Conservation (phyloP, 2,888 invertebrate species). For the Aspidapion aeneum region DNA sequence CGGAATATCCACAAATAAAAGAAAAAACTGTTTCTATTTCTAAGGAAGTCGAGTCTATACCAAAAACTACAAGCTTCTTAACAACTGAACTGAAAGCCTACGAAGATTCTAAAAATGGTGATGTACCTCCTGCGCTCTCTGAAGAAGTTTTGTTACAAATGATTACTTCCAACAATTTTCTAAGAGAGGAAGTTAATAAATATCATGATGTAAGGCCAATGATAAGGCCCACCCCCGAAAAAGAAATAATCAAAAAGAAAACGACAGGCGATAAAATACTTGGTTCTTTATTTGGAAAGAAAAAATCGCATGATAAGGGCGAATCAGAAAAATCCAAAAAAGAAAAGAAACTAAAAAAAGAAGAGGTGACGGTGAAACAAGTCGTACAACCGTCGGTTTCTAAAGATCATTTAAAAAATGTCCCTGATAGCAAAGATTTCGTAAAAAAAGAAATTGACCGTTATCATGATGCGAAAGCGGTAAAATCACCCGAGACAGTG, state of each 20-base stretch:
- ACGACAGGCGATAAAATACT: conserved; percentile 25
- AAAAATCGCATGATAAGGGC: conserved; percentile 32
- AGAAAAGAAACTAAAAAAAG: conserved; percentile 23
- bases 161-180: conserved; percentile 31
- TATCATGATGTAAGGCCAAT: conserved; percentile 29
- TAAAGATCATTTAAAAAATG: conserved; percentile 18
- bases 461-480: conserved; percentile 32
- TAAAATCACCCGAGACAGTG: conserved; percentile 5
- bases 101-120: conserved; percentile 22
- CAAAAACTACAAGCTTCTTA: conserved; percentile 28
- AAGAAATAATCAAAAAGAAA: conserved; percentile 23
- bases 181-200: conserved; percentile 32
- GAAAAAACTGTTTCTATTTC: background rate
- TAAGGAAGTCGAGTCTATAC: conserved; percentile 18
- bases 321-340: conserved; percentile 18
- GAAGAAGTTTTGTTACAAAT: conserved; percentile 25
- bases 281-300: conserved; percentile 36
- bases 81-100: conserved; percentile 28
- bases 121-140: conserved; percentile 21
- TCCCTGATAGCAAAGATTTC: conserved; percentile 35
- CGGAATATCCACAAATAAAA: background rate
- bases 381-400: conserved; percentile 10
- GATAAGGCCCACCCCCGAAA: conserved; percentile 7
- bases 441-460: conserved; percentile 35
- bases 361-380: conserved; percentile 11